Base-by-base conservation (phyloP, 2,888 invertebrate species). In the Pandemis cinnamomeana region DNA sequence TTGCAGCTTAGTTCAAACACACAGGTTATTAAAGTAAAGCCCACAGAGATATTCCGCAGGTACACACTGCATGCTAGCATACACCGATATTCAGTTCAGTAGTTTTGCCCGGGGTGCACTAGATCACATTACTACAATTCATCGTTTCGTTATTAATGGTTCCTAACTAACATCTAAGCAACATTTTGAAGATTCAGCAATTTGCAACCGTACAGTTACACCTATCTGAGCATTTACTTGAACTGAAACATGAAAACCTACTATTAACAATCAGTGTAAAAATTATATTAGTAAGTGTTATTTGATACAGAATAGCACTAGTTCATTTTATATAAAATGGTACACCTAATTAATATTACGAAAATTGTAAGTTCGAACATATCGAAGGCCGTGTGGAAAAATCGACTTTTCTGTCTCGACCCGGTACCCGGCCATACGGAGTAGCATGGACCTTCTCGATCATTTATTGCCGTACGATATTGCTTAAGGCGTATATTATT, bases 301-400 rank as follows among this genome's bases (percentile, higher is more conserved):
- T 53, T n/a, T 15, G 1, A 8, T 5, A 53, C 7, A 6, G 53
- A 15, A 55, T 8, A 20, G 20, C 55, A 0, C 20, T 55, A 15
- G 15, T 20, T 5, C 5, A 53, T 53, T 5, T 15, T 7, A 53
- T 53, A 15, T 5, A 53, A 0, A 5, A 11, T 46, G 5, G 5
- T 51, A 51, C n/a, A n/a, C 11, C 27, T 11, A 36, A 42, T 27
- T 27, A 63, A 62, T 46, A 64, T 66, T 67, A 55, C 67, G 11
- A 55, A 44, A 71, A 55, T 41, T 20, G 46, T 48, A 58, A 13
- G 44, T 53, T 53, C 13, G 42, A 60, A 69, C 61, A 51, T 48
- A 20, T 70, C 42, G 71, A 71, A 71, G 64, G 71, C 46, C 58
- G 64, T 64, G 58, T 71, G 64, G 71, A 55, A 64, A 71, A 71